Conservation (phyloP, 2,888 invertebrate genomes). For the Drosophila mulleri region DNA sequence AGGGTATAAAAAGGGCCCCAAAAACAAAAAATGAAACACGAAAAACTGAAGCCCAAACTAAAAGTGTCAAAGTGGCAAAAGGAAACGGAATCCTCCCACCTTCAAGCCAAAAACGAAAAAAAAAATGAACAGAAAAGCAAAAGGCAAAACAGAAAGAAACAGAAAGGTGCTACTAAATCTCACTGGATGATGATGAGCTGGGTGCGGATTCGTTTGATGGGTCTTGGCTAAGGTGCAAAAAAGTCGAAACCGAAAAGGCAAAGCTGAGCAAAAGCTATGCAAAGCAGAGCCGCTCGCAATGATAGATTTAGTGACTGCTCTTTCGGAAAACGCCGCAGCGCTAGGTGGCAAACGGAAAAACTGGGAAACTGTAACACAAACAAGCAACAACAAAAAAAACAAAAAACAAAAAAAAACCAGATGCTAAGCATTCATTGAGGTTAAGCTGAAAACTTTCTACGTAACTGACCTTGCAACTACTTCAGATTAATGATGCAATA, state of each 20-base stretch:
- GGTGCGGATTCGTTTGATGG: slow-evolving; percentile 18
- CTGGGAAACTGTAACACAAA: slow-evolving; percentile 7
- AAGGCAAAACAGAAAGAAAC: slow-evolving; percentile 23
- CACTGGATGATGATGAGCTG: slow-evolving; percentile 42
- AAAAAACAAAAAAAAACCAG: slow-evolving; percentile 10
- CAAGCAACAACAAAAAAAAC: too few species aligned
- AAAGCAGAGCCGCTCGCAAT: slow-evolving; percentile 26
- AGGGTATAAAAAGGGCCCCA: slow-evolving; percentile 12
- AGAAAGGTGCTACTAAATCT: slow-evolving; percentile 62
- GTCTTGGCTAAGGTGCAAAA: slow-evolving; percentile 22
- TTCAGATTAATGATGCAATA: slow-evolving; percentile 32
- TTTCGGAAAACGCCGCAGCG: slow-evolving; percentile 9
- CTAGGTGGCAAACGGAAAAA: slow-evolving; percentile 8
- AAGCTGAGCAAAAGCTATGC: slow-evolving; percentile 29
- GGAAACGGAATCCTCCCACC: slow-evolving; percentile 43
- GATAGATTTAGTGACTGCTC: slow-evolving; percentile 45
- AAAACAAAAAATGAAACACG: slow-evolving; percentile 27
- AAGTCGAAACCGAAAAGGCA: slow-evolving; percentile 25
- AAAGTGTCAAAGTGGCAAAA: slow-evolving; percentile 77
- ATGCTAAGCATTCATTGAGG: slow-evolving; percentile 33
- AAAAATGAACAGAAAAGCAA: slow-evolving; percentile 3
- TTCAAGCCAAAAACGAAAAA: slow-evolving; percentile 2
- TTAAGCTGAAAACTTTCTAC: slow-evolving; percentile 32
- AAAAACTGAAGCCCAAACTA: slow-evolving; percentile 58
- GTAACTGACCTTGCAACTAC: slow-evolving; percentile 32